Percentiles rank a stretch among this genome's conserved stretches.
phyloP scores from a whole-genome alignment of 1,140 invertebrate genomes.

The Neoseiulus cucumeris region DNA sequence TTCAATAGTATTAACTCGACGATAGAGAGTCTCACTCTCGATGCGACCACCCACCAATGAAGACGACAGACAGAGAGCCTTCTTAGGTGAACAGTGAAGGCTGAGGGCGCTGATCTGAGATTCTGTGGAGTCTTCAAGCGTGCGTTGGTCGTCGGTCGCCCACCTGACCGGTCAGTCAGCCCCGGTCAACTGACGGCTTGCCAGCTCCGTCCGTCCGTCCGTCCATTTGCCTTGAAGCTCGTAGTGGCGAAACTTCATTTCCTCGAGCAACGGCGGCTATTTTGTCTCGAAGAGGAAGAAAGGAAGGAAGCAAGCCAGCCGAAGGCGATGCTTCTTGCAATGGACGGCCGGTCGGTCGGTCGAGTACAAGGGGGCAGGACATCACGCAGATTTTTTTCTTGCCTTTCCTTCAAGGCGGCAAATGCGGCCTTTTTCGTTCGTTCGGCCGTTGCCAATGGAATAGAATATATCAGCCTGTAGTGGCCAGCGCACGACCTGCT shows the following conservation, averaged over 20 bases:
- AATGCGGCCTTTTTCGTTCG: background rate
- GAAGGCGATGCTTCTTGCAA: slow-evolving; percentile 5
- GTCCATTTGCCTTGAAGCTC: no score
- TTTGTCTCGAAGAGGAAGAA: background rate
- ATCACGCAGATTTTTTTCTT: background rate
- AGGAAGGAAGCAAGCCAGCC: background rate
- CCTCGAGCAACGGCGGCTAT: slow-evolving; percentile 2
- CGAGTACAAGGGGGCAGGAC: background rate
- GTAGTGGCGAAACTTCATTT: slow-evolving; percentile 8
- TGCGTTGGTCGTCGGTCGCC: no score
- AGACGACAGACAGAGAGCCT: background rate
- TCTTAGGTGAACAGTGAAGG: background rate
- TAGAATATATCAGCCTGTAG: slow-evolving; percentile 11
- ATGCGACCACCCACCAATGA: background rate
- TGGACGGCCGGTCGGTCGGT: no score
- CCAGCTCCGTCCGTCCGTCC: background rate
- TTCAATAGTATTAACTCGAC: slow-evolving; percentile 11
- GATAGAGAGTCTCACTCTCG: background rate
- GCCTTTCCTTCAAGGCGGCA: background rate
- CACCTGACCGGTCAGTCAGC: background rate
- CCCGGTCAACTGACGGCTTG: background rate
- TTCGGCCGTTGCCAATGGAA: background rate
- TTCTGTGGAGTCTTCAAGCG: no score
- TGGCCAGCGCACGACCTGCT: background rate
- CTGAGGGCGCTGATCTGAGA: no score